Evolutionary conservation across 2,888 invertebrate species (phyloP).

Genomic region (Drosophila paracracens): DNA sequence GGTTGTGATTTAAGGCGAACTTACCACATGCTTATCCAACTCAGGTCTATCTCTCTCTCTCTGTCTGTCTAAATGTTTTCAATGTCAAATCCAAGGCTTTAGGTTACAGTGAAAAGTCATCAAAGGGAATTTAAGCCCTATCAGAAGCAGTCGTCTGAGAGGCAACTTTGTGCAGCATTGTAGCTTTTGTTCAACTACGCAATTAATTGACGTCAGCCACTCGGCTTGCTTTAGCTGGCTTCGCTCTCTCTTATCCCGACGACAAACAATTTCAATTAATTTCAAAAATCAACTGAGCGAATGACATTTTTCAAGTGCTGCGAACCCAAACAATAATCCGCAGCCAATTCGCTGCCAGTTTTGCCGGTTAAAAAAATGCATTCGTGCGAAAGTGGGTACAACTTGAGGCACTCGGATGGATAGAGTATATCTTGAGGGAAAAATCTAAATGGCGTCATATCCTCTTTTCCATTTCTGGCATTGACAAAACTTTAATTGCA

Average conservation of each 20-base stretch:
- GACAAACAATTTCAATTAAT: conserved; percentile 73
- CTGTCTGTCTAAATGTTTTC: conserved; percentile 10
- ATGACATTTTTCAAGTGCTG: conserved; percentile 38
- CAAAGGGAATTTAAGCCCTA: conserved; percentile 45
- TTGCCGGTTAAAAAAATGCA: conserved; percentile 51
- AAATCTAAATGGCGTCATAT: conserved; percentile 62
- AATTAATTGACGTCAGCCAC: conserved; percentile 65
- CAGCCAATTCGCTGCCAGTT: conserved; percentile 29
- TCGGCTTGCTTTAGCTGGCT: conserved; percentile 35
- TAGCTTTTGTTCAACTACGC: conserved; percentile 55
- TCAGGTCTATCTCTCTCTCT: neutral
- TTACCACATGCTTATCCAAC: neutral
- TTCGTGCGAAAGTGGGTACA: conserved; percentile 26
- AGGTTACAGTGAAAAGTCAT: conserved; percentile 21
- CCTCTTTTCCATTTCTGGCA: conserved; percentile 35
- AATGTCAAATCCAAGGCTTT: conserved; percentile 31
- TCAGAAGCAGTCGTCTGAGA: conserved; percentile 23
- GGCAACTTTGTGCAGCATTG: conserved; percentile 32
- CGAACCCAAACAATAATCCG: conserved; percentile 37
- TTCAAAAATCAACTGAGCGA: conserved; percentile 68
- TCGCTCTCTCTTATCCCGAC: conserved; percentile 27
- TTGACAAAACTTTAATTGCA: conserved; percentile 68
- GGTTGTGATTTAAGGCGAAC: neutral
- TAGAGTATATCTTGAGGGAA: conserved; percentile 43
- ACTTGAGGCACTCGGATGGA: conserved; percentile 39